phyloP scores from a whole-genome alignment of 2,113 vertebrate species.

The Erinaceus europaeus region DNA sequence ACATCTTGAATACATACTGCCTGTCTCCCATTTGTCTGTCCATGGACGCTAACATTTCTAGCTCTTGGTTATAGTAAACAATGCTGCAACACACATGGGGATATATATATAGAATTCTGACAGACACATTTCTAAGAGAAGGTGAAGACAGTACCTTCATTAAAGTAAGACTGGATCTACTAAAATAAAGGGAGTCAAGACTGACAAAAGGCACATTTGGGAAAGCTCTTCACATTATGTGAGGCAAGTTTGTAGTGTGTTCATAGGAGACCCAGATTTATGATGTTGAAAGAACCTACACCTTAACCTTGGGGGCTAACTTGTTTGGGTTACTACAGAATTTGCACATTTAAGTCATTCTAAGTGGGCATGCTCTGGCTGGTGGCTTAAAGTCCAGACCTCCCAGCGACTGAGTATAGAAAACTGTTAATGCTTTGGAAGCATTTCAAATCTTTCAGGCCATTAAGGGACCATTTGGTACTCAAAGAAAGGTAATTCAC shows the following conservation, averaged over 20 bases:
- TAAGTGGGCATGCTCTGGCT: conserved; percentile 41
- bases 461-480: conserved; percentile 34
- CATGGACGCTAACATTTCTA: too few species aligned
- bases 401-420: conserved; percentile 40
- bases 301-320: not conserved
- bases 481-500: conserved; percentile 49
- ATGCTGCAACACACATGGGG: too few species aligned
- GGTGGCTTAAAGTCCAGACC: conserved; percentile 44
- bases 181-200: conserved; percentile 21
- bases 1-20: too few species aligned
- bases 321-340: not conserved
- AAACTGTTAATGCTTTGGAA: conserved; percentile 53
- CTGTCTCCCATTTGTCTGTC: too few species aligned
- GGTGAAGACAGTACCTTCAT: not conserved
- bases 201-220: not conserved
- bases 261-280: not conserved
- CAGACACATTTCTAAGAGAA: not conserved
- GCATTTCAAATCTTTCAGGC: conserved; percentile 49
- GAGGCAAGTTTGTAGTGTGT: not conserved
- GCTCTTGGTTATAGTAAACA: too few species aligned
- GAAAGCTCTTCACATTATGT: not conserved
- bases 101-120: too few species aligned
- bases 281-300: not conserved
- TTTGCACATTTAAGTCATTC: not conserved
- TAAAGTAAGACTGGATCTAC: not conserved